A percentile compares a stretch with the other conserved stretches of the same genome.
phyloP scores from a whole-genome alignment of 2,113 vertebrate species.

The Strix aluco region DNA sequence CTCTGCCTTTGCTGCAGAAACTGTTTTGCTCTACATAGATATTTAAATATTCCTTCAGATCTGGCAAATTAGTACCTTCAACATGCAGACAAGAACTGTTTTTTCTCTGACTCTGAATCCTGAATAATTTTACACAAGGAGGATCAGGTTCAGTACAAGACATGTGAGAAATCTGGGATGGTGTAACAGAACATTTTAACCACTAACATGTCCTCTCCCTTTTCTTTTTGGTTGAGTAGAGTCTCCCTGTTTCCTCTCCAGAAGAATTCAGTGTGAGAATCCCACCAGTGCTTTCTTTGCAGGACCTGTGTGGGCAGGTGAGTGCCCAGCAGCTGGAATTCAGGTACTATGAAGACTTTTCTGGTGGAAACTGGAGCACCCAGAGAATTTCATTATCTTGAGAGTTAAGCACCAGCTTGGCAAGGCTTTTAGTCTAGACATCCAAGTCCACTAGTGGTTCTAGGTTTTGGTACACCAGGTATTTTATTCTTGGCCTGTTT shows the following conservation, averaged over 20 bases:
- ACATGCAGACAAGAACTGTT: not conserved
- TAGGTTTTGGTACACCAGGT: not conserved
- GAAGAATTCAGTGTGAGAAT: not conserved
- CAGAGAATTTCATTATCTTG: not conserved
- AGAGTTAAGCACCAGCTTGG: not conserved
- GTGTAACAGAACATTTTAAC: not conserved
- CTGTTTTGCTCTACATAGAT: not conserved
- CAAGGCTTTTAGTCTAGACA: not conserved
- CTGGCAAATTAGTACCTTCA: not conserved
- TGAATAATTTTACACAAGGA: not conserved
- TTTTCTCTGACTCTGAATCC: not conserved
- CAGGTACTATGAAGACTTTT: not conserved
- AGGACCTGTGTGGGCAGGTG: not conserved
- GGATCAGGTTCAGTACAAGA: not conserved
- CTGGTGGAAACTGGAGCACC: not conserved
- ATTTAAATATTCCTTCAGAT: not conserved
- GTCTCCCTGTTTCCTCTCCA: not conserved
- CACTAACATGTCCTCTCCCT: not conserved
- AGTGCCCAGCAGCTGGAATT: not conserved
- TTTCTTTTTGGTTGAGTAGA: not conserved
- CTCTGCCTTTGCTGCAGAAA: not conserved
- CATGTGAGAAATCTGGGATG: not conserved
- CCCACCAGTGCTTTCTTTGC: not conserved
- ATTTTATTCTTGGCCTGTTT: not conserved
- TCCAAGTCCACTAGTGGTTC: not conserved